Percentiles rank a stretch among this genome's conserved stretches.
Evolutionary conservation across 2,888 invertebrate species (phyloP).

Genomic region (Chloromyia formosa): DNA sequence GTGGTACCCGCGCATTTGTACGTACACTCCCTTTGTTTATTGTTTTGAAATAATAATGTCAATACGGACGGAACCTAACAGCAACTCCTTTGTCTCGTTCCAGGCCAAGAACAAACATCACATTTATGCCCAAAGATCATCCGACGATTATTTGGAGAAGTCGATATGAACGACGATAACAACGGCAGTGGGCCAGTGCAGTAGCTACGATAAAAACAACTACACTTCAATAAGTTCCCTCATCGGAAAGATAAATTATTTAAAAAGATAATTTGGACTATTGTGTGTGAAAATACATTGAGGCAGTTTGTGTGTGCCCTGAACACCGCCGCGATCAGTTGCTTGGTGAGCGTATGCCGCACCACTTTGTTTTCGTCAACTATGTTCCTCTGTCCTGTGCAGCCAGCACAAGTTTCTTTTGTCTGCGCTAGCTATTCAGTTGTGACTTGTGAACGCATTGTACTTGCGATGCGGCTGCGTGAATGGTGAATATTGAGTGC

Average conservation of each 20-base stretch:
- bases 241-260: slow-evolving; percentile 40
- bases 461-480: not conserved
- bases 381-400: not conserved
- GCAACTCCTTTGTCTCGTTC: not conserved
- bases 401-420: not conserved
- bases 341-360: not conserved
- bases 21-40: not conserved
- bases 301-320: not conserved
- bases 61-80: slow-evolving; percentile 1
- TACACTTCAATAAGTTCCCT: not conserved
- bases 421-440: not conserved
- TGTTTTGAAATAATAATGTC: slow-evolving; percentile 14
- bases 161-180: not conserved
- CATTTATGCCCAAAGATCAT: not conserved
- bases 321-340: not conserved
- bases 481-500: not conserved
- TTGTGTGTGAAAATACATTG: slow-evolving; percentile 26
- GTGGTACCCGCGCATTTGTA: too few species aligned
- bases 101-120: too few species aligned
- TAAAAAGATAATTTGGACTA: slow-evolving; percentile 40
- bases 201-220: not conserved
- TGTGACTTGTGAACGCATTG: slow-evolving; percentile 16
- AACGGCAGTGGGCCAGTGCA: not conserved
- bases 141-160: not conserved
- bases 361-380: not conserved